Percentiles rank a stretch among this genome's conserved stretches.
Conservation (phyloP, 2,113 vertebrate genomes). For the Odocoileus virginianus region DNA sequence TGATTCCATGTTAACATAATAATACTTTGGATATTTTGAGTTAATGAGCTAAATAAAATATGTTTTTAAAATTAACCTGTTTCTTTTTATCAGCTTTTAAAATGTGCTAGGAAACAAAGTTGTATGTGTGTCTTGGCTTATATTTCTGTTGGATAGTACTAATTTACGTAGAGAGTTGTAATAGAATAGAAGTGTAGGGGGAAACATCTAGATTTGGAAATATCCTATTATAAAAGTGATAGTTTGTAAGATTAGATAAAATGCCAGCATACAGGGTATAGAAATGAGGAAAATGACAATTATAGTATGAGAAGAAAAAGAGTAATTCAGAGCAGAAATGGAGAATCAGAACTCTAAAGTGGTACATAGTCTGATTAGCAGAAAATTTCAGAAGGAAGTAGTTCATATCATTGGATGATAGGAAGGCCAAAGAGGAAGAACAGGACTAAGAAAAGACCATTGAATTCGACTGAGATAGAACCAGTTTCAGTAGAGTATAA, state of each 20-base stretch:
- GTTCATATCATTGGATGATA: conserved; percentile 7
- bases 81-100: conserved; percentile 14
- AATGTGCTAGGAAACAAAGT: neutral
- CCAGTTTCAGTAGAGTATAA: neutral
- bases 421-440: neutral
- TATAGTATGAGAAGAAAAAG: neutral
- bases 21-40: neutral
- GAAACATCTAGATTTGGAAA: conserved; percentile 12
- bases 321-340: neutral
- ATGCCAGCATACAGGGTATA: neutral
- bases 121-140: neutral
- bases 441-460: neutral
- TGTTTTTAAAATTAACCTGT: neutral
- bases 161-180: conserved; percentile 4
- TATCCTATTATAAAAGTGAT: neutral
- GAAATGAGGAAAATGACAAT: neutral
- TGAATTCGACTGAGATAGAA: neutral
- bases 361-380: neutral
- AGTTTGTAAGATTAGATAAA: neutral
- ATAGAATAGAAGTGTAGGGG: neutral
- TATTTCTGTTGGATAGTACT: neutral
- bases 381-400: conserved; percentile 28
- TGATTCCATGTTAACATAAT: neutral
- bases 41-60: neutral
- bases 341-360: neutral